Evolutionary conservation across 2,797 vertebrate species (phyloP).

Genomic region (Vespertilio murinus): DNA sequence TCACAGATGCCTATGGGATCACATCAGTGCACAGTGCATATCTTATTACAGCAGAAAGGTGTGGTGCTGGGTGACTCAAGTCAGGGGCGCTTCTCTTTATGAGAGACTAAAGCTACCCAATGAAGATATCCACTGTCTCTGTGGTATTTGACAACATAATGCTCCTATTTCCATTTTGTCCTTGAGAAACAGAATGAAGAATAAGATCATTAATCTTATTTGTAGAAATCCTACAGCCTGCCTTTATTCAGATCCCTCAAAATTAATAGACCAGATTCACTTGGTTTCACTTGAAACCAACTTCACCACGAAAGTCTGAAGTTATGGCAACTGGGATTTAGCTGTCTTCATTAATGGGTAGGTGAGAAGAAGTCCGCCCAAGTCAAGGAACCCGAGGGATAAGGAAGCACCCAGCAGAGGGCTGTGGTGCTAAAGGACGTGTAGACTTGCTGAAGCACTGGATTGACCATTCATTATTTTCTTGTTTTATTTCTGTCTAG

Average conservation of each 20-base stretch:
- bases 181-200: not conserved
- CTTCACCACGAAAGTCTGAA: not conserved
- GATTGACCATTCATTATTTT: not conserved
- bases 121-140: not conserved
- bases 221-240: not conserved
- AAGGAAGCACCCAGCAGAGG: not conserved
- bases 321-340: not conserved
- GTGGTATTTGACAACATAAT: not conserved
- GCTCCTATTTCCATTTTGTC: not conserved
- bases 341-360: not conserved
- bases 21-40: not conserved
- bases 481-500: not conserved
- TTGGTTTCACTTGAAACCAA: not conserved
- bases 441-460: not conserved
- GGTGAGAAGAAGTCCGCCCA: not conserved
- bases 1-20: not conserved
- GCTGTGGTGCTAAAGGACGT: not conserved
- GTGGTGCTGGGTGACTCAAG: not conserved
- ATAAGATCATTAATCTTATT: conserved; percentile 23
- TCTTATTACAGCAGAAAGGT: not conserved
- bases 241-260: conserved; percentile 28
- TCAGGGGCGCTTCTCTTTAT: not conserved
- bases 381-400: not conserved
- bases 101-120: not conserved
- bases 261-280: conserved; percentile 5